phyloP scores from a whole-genome alignment of 1,140 invertebrate species.

The Homalodisca vitripennis region DNA sequence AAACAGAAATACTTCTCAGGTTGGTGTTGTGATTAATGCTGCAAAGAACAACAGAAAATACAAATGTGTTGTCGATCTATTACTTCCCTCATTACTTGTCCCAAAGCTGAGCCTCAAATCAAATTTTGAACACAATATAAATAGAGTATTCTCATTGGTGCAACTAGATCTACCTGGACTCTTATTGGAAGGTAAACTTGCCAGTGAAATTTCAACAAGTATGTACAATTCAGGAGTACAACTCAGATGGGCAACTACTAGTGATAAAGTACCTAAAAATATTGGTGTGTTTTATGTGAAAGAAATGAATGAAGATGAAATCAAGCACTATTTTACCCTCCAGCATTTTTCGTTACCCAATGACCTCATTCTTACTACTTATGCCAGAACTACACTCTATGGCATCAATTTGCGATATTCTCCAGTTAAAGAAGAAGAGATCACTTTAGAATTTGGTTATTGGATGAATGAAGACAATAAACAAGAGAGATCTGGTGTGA shows the following conservation, averaged over 20 bases:
- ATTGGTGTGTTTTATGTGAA: conserved; percentile 12
- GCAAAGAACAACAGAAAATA: background rate
- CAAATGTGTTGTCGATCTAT: background rate
- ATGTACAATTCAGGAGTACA: background rate
- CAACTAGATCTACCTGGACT: background rate
- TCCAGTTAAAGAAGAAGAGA: conserved; percentile 10
- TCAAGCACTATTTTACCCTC: background rate
- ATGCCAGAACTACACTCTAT: background rate
- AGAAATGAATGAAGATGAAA: conserved; percentile 8
- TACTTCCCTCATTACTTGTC: background rate
- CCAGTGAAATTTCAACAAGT: background rate
- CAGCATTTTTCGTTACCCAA: background rate
- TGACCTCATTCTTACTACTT: background rate
- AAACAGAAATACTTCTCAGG: background rate
- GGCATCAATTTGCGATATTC: conserved; percentile 7
- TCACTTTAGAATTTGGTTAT: background rate
- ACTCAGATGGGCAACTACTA: background rate
- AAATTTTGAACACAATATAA: background rate
- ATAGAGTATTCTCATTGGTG: background rate
- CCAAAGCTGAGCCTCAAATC: background rate
- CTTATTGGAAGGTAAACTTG: background rate
- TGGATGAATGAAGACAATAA: conserved; percentile 6
- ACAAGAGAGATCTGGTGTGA: background rate
- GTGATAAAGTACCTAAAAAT: background rate
- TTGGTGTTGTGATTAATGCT: background rate